Conservation (phyloP, 2,113 vertebrate species). For the Mionectes macconnelli region DNA sequence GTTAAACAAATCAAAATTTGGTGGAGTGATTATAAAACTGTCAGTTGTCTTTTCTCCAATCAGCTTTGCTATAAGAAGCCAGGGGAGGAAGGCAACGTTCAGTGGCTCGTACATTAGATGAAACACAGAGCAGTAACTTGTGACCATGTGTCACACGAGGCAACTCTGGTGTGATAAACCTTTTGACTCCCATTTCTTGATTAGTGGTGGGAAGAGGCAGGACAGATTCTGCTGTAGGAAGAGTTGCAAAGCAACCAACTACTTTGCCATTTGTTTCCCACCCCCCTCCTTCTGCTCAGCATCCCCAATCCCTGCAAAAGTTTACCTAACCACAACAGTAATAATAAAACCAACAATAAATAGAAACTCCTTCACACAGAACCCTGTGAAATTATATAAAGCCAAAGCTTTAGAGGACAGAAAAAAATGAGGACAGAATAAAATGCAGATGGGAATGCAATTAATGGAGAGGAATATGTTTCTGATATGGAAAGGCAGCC, state of each 20-base stretch:
- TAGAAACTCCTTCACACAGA: not conserved
- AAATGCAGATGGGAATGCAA: not conserved
- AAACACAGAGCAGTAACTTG: not conserved
- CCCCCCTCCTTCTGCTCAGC: not conserved
- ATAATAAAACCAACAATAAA: not conserved
- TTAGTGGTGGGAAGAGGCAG: not conserved
- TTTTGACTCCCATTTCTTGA: not conserved
- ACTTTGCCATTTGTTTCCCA: not conserved
- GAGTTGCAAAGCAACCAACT: not conserved
- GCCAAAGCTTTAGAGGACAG: not conserved
- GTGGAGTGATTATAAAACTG: not conserved
- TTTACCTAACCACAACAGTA: not conserved
- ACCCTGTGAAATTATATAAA: not conserved
- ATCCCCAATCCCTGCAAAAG: not conserved
- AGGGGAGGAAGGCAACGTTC: not conserved
- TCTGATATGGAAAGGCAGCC: not conserved
- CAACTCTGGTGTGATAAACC: not conserved
- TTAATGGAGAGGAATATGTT: not conserved
- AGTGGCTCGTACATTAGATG: not conserved
- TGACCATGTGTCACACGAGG: fast-evolving
- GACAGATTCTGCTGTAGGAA: not conserved
- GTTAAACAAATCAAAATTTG: not conserved
- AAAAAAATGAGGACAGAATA: not conserved
- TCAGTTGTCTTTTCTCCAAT: not conserved
- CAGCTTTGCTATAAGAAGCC: not conserved